These are phyloP conservation scores for Brachirus orientalis DNA, from an alignment of 2,113 vertebrate species.

Conservation along the genomic window DNA sequence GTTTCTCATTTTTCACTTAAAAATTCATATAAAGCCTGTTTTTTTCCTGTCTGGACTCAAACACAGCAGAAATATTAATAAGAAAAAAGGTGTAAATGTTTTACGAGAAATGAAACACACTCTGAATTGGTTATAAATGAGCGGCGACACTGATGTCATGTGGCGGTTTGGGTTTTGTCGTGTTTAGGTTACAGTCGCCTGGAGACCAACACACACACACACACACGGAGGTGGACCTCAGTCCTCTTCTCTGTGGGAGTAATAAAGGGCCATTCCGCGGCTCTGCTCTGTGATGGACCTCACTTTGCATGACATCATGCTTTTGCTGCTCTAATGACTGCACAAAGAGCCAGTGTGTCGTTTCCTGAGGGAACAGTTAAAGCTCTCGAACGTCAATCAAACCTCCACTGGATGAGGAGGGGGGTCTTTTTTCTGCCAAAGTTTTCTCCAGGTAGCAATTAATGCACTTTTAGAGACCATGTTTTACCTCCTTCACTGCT, in stretches of 20 bases:
- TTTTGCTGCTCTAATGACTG: constrained; percentile 49
- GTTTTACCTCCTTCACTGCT: constrained; percentile 1
- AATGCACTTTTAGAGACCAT: constrained; percentile 28
- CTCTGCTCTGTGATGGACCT: constrained; percentile 63
- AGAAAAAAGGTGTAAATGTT: constrained; percentile 67
- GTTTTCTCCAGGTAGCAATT: constrained; percentile 73
- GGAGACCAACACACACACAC: constrained; percentile 60
- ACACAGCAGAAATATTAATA: constrained; percentile 23
- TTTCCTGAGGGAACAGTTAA: constrained; percentile 60
- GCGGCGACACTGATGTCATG: constrained; percentile 62
- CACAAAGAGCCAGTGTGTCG: constrained; percentile 69
- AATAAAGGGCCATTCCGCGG: no score
- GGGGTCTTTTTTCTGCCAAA: no score
- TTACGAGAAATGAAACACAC: constrained; percentile 62
- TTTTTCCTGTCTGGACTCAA: constrained; percentile 6
- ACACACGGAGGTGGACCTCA: no score
- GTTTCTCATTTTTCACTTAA: constrained; percentile 9
- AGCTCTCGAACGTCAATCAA: constrained; percentile 63
- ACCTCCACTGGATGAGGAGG: constrained; percentile 52
- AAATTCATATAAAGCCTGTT: constrained; percentile 45
- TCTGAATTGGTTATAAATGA: constrained; percentile 63
- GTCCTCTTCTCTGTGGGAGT: no score
- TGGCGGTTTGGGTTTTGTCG: constrained; percentile 42
- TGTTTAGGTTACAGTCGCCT: no score
- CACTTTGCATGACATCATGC: constrained; percentile 72